Evolutionary conservation across 2,113 vertebrate genomes (phyloP).

Genomic region (Azemiops feae): DNA sequence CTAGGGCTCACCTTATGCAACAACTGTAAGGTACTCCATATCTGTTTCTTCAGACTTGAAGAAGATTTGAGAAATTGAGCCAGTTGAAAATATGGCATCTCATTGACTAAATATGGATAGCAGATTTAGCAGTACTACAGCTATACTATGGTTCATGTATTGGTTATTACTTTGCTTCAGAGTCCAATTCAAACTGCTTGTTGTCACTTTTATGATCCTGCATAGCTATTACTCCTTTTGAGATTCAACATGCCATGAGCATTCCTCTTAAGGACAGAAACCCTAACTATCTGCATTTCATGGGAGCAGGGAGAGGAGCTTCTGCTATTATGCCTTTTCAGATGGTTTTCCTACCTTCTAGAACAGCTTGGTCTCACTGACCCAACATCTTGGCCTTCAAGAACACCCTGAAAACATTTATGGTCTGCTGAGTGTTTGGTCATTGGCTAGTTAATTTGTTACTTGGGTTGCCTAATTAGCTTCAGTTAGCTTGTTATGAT

Average conservation of each 20-base stretch:
- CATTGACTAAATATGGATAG: not conserved
- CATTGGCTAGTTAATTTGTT: not conserved
- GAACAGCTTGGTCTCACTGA: not conserved
- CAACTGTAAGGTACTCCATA: not conserved
- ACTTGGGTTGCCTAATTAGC: not conserved
- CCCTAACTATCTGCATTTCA: not conserved
- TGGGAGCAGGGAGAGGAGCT: not conserved
- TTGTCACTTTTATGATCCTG: not conserved
- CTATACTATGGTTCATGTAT: not conserved
- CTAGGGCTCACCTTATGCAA: not conserved
- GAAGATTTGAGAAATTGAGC: not conserved
- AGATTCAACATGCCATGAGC: not conserved
- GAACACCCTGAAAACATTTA: not conserved
- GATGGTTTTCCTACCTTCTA: not conserved
- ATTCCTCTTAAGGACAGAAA: not conserved
- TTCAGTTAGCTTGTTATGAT: not conserved
- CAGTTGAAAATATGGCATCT: not conserved
- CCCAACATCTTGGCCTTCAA: not conserved
- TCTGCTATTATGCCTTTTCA: not conserved
- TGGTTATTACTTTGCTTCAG: not conserved
- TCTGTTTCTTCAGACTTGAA: not conserved
- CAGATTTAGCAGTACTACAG: not conserved
- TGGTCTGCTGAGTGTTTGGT: not conserved
- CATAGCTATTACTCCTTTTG: not conserved
- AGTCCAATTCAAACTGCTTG: not conserved